These are phyloP conservation scores for Linyphia triangularis DNA, from an alignment of 2,888 invertebrate species.

Conservation along the genomic window DNA sequence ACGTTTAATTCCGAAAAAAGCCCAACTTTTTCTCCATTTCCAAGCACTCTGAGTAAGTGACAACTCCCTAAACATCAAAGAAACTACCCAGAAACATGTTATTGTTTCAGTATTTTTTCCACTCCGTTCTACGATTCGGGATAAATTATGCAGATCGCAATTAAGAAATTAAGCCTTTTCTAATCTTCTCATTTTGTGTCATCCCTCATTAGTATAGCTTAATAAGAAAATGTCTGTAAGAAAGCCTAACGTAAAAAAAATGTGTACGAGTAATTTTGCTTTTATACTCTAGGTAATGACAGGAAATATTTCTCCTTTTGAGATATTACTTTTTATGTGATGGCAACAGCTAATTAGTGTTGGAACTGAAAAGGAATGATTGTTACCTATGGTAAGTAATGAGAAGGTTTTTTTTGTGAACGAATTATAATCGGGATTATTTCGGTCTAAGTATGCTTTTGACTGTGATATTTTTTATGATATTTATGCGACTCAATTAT, in stretches of 20 bases:
- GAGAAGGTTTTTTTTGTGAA: not conserved
- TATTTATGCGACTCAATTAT: not conserved
- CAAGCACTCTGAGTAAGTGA: constrained; percentile 20
- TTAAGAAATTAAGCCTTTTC: constrained; percentile 63
- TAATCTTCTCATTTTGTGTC: constrained; percentile 47
- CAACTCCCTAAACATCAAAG: constrained; percentile 58
- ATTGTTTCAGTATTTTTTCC: constrained; percentile 25
- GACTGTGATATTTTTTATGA: not conserved
- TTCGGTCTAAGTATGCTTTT: constrained; percentile 2
- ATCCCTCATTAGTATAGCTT: constrained; percentile 46
- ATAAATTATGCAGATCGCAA: constrained; percentile 59
- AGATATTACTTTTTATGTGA: constrained; percentile 24
- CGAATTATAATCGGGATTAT: not conserved
- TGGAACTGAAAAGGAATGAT: constrained; percentile 29
- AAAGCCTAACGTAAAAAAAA: constrained; percentile 11
- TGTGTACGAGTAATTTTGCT: constrained; percentile 51
- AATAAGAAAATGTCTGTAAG: constrained; percentile 42
- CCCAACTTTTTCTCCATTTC: constrained; percentile 13
- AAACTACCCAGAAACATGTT: constrained; percentile 32
- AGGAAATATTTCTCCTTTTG: constrained; percentile 56
- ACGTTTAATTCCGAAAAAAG: constrained; percentile 56
- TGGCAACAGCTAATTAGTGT: constrained; percentile 50
- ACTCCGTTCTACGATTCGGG: constrained; percentile 8
- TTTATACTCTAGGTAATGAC: constrained; percentile 62
- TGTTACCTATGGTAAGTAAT: constrained; percentile 20